phyloP scores from a whole-genome alignment of 2,888 invertebrate species.

The Drosophila emarginata region DNA sequence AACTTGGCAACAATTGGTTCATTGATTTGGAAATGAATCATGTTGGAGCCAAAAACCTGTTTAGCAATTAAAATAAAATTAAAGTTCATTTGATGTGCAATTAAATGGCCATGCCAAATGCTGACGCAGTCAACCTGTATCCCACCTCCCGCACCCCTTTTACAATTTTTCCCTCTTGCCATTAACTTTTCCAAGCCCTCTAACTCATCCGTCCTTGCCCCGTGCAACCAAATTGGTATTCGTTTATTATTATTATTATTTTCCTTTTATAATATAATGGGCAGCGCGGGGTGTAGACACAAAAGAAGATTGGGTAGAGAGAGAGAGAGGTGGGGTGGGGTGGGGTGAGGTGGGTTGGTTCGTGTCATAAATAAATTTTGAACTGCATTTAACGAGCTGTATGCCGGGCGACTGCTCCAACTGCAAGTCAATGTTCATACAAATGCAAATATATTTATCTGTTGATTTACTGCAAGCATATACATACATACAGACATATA shows the following conservation, averaged over 20 bases:
- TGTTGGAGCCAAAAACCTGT: constrained; percentile 35
- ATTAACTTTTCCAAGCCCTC: not conserved
- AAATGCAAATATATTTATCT: constrained; percentile 55
- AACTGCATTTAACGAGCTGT: constrained; percentile 75
- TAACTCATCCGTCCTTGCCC: not conserved
- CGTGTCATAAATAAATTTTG: constrained; percentile 72
- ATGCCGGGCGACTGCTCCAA: constrained; percentile 42
- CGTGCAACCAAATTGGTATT: constrained; percentile 19
- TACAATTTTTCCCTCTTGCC: too few species aligned
- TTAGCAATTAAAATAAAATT: constrained; percentile 67
- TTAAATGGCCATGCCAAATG: constrained; percentile 50
- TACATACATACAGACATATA: constrained; percentile 6
- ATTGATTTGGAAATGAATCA: constrained; percentile 9
- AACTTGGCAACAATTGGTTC: constrained; percentile 8
- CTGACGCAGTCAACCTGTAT: not conserved
- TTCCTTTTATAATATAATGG: constrained; percentile 43
- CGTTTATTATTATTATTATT: constrained; percentile 56
- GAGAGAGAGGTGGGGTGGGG: not conserved
- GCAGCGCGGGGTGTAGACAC: constrained; percentile 32
- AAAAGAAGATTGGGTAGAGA: too few species aligned
- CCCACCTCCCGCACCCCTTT: not conserved
- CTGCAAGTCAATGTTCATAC: constrained; percentile 35
- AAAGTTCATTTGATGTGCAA: constrained; percentile 65
- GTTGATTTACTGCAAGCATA: constrained; percentile 66
- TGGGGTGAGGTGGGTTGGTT: not conserved